Percentiles rank a stretch among this genome's conserved stretches.
These are phyloP conservation scores for Beris morrisii DNA, from an alignment of 2,888 invertebrate species.

Conservation along the genomic window DNA sequence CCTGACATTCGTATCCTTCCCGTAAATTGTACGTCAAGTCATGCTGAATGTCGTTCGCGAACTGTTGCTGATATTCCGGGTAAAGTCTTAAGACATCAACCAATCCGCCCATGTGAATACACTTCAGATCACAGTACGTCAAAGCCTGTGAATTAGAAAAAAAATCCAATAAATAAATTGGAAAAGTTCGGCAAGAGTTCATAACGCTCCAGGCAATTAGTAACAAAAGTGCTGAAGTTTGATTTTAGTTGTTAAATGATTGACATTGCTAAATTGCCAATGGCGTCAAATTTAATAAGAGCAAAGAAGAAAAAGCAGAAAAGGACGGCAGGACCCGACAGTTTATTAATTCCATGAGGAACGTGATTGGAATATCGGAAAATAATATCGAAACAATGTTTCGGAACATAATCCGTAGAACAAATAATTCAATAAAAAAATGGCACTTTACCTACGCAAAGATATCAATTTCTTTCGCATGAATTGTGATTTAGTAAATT, in stretches of 20 bases:
- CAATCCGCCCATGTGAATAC: slow-evolving; percentile 87
- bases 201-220: not conserved
- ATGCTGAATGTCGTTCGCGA: slow-evolving; percentile 91
- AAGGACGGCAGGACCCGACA: too few relatives aligned
- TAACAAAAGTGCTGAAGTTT: slow-evolving; percentile 3
- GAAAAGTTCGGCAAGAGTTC: slow-evolving; percentile 4
- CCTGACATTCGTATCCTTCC: slow-evolving; percentile 88
- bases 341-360: too few relatives aligned
- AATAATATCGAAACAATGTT: too few relatives aligned
- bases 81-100: slow-evolving; percentile 87
- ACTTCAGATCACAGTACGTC: slow-evolving; percentile 95
- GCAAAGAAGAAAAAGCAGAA: not conserved
- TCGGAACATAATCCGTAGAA: too few relatives aligned
- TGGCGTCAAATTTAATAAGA: not conserved
- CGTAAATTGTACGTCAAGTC: slow-evolving; percentile 92
- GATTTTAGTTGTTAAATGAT: slow-evolving; percentile 6
- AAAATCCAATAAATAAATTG: slow-evolving; percentile 23
- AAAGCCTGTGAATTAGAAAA: slow-evolving; percentile 64
- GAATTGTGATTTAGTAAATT: too few relatives aligned
- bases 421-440: too few relatives aligned
- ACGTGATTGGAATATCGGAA: too few relatives aligned
- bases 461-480: too few relatives aligned
- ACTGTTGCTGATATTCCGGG: slow-evolving; percentile 93
- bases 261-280: slow-evolving; percentile 8
- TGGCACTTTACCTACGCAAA: too few relatives aligned